phyloP scores from a whole-genome alignment of 2,113 vertebrate genomes.

The Phalacrocorax carbo region DNA sequence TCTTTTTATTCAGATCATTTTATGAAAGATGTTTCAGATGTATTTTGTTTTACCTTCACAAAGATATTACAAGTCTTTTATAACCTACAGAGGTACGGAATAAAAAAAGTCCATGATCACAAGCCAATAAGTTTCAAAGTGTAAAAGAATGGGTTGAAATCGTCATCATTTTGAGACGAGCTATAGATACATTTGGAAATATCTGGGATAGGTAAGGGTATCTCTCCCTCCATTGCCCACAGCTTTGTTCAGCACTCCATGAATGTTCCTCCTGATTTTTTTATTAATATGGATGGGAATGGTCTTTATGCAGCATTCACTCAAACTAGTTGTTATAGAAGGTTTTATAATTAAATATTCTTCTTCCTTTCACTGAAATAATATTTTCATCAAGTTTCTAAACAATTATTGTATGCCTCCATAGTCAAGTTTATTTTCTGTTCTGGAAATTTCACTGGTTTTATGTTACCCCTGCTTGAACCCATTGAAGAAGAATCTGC shows the following conservation, averaged over 20 bases:
- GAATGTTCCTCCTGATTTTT: neutral
- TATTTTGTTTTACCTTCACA: neutral
- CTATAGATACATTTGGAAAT: neutral
- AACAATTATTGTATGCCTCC: neutral
- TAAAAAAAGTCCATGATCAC: neutral
- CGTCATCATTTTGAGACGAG: neutral
- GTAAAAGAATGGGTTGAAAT: neutral
- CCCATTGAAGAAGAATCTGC: neutral
- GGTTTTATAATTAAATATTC: neutral
- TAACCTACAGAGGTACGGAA: neutral
- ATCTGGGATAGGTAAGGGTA: neutral
- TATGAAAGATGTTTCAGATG: neutral
- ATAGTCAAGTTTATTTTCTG: neutral
- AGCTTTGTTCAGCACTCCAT: neutral
- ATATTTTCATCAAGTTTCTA: neutral
- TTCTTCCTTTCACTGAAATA: neutral
- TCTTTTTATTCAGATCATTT: neutral
- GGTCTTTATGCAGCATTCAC: neutral
- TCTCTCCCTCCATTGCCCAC: neutral
- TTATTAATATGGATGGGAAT: neutral
- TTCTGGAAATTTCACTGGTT: neutral
- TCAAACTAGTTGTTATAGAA: neutral
- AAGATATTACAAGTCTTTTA: neutral
- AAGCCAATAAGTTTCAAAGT: neutral
- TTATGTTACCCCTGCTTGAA: accelerated